These are phyloP conservation scores for Ochotona princeps DNA, from an alignment of 2,113 vertebrate genomes.

Conservation along the genomic window DNA sequence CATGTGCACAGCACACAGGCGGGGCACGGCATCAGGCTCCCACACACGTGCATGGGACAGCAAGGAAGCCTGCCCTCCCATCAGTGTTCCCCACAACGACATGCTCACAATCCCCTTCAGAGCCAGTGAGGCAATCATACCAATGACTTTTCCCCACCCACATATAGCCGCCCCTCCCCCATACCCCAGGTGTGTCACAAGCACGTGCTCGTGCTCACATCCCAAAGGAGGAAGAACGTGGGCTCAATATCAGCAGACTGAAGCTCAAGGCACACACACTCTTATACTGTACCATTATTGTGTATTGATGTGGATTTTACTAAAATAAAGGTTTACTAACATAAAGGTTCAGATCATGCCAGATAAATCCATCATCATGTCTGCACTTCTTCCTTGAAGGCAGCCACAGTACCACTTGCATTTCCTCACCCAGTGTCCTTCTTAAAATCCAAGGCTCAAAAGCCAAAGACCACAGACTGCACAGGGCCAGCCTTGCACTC, in stretches of 20 bases:
- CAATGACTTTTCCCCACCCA: background rate
- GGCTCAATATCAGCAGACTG: background rate
- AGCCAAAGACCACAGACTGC: background rate
- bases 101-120: background rate
- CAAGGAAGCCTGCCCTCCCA: background rate
- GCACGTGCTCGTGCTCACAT: background rate
- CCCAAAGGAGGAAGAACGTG: background rate
- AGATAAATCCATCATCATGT: too few relatives aligned
- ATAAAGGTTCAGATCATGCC: background rate
- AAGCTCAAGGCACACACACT: slow-evolving; percentile 19
- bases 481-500: background rate
- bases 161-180: background rate
- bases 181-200: background rate
- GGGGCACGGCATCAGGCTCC: background rate
- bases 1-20: background rate
- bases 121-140: background rate
- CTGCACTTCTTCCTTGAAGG: slow-evolving; percentile 10
- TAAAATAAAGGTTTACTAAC: slow-evolving; percentile 49
- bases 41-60: background rate
- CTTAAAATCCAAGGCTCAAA: slow-evolving; percentile 44
- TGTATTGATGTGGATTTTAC: slow-evolving; percentile 22
- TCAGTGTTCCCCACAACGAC: background rate
- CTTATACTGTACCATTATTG: background rate
- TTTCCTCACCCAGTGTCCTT: background rate
- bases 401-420: background rate